A percentile compares a stretch with the other conserved stretches of the same genome.
Conservation (phyloP, 2,888 invertebrate species). For the Hydraecia micacea region DNA sequence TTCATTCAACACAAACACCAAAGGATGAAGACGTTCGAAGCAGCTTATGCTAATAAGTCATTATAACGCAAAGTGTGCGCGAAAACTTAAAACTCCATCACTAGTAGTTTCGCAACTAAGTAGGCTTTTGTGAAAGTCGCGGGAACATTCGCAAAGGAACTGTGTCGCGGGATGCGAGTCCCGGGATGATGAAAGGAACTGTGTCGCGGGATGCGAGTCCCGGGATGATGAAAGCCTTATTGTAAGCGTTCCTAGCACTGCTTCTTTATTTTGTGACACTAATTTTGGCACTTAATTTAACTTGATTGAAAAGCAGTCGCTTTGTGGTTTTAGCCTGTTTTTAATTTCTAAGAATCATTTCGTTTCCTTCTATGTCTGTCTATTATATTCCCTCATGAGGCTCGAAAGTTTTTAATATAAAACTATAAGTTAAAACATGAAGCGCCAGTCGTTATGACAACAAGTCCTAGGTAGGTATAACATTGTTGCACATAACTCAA, state of each 20-base stretch:
- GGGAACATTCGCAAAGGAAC: constrained; percentile 58
- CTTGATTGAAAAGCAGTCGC: constrained; percentile 12
- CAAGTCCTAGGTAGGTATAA: neutral
- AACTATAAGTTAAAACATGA: neutral
- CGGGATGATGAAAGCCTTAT: constrained; percentile 51
- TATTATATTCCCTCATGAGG: neutral
- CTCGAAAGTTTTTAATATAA: neutral
- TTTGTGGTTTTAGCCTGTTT: neutral
- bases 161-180: constrained; percentile 49
- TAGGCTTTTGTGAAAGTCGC: constrained; percentile 57
- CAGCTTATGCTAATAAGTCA: constrained; percentile 64
- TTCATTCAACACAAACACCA: constrained; percentile 56
- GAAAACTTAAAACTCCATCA: constrained; percentile 61
- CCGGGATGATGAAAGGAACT: constrained; percentile 60
- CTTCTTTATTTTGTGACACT: constrained; percentile 17
- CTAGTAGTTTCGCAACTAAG: constrained; percentile 55
- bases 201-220: constrained; percentile 48
- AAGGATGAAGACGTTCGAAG: constrained; percentile 33
- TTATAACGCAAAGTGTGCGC: constrained; percentile 61
- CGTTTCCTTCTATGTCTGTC: neutral
- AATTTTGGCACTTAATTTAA: constrained; percentile 29
- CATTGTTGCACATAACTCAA: neutral
- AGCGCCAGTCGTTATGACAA: neutral
- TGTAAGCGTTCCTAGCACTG: constrained; percentile 33
- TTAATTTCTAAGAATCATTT: neutral